A percentile compares a stretch with the other conserved stretches of the same genome.
These are phyloP conservation scores for Anguilla pacifica DNA, from an alignment of 2,797 vertebrate genomes.

Conservation along the genomic window DNA sequence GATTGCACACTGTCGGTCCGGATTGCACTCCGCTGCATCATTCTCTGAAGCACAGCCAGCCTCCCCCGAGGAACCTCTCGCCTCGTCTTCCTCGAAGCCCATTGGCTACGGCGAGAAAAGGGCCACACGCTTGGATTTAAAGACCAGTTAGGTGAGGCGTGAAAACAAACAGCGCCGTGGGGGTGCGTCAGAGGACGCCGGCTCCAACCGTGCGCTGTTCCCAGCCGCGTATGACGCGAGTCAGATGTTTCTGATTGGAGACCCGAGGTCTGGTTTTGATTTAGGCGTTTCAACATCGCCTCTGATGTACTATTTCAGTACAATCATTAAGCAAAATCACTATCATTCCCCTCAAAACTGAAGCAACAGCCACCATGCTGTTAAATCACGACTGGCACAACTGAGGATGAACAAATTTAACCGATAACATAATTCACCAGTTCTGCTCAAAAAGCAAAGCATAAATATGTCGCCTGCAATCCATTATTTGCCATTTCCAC, in stretches of 20 bases:
- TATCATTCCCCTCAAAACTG: not conserved
- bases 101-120: not conserved
- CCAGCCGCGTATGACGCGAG: not conserved
- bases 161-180: conserved; percentile 36
- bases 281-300: not conserved
- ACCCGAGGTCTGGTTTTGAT: not conserved
- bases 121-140: conserved; percentile 1
- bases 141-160: not conserved
- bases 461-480: not conserved
- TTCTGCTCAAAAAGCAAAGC: not conserved
- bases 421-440: not conserved
- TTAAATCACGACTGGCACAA: not conserved
- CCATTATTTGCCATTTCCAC: not conserved
- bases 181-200: conserved; percentile 27
- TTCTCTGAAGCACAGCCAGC: conserved; percentile 23
- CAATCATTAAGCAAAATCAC: not conserved
- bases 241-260: not conserved
- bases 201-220: not conserved
- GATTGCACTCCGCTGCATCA: conserved; percentile 45
- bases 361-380: not conserved
- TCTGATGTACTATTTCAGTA: not conserved
- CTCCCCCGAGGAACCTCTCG: conserved; percentile 8
- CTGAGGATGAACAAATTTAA: not conserved
- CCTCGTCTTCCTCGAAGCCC: not conserved
- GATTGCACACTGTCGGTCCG: conserved; percentile 16